phyloP scores from a whole-genome alignment of 1,140 invertebrate species.

The Leptinotarsa lineolata region DNA sequence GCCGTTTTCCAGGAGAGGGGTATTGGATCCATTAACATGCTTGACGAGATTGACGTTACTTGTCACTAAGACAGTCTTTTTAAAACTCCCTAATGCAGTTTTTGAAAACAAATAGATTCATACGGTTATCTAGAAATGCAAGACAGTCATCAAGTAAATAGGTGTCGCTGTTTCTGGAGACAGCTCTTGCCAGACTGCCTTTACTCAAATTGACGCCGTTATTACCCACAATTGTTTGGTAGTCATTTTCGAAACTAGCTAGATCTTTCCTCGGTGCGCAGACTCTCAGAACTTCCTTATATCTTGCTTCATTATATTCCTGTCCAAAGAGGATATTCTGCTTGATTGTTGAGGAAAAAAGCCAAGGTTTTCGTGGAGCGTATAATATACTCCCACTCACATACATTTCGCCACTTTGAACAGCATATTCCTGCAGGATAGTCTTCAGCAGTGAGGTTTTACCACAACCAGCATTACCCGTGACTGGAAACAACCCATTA shows the following conservation, averaged over 20 bases:
- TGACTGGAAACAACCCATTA: conserved; percentile 42
- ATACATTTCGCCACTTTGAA: conserved; percentile 63
- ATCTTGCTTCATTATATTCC: conserved; percentile 58
- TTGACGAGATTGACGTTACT: conserved; percentile 84
- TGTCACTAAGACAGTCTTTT: conserved; percentile 79
- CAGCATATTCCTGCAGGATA: conserved; percentile 74
- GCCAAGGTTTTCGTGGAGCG: conserved; percentile 79
- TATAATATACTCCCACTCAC: conserved; percentile 76
- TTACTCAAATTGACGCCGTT: conserved; percentile 84
- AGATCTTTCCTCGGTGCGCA: conserved; percentile 72
- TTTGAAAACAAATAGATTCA: conserved; percentile 71
- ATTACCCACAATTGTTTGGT: conserved; percentile 79
- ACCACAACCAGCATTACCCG: conserved; percentile 79
- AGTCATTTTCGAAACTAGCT: conserved; percentile 69
- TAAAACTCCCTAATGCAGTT: conserved; percentile 69
- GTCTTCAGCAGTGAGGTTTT: conserved; percentile 77
- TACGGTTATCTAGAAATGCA: conserved; percentile 75
- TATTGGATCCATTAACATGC: conserved; percentile 58
- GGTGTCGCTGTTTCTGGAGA: conserved; percentile 77
- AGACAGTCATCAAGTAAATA: conserved; percentile 87
- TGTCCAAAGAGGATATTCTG: conserved; percentile 72
- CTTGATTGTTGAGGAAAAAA: conserved; percentile 65
- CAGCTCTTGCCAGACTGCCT: conserved; percentile 81
- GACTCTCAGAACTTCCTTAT: conserved; percentile 65
- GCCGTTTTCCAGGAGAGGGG: conserved; percentile 33